Percentiles rank a stretch among this genome's conserved stretches.
Evolutionary conservation across 2,113 vertebrate species (phyloP).

Genomic region (Oxyruncus cristatus): DNA sequence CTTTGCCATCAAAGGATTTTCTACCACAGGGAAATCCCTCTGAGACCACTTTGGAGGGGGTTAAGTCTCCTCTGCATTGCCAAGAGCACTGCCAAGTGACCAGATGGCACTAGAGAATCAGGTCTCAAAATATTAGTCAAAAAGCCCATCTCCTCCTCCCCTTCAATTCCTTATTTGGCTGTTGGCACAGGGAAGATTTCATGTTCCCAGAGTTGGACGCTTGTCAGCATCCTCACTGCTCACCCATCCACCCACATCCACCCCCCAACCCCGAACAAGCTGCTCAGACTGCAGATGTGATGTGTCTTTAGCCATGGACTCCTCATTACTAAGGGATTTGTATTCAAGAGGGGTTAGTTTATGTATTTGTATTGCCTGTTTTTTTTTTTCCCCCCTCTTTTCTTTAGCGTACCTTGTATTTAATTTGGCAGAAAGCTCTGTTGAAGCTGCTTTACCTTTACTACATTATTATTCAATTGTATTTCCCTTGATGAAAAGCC

Average conservation of each 20-base stretch:
- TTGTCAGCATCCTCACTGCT: neutral
- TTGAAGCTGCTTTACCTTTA: slow-evolving; percentile 62
- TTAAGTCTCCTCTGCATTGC: neutral
- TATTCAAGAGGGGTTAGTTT: slow-evolving; percentile 15
- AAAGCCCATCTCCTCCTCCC: slow-evolving; percentile 24
- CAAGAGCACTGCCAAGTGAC: slow-evolving; percentile 24
- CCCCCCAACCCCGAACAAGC: neutral
- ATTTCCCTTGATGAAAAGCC: slow-evolving; percentile 68
- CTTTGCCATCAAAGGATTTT: neutral
- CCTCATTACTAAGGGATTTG: neutral
- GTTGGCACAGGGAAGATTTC: neutral
- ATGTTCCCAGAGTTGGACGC: neutral
- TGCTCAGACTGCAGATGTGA: neutral
- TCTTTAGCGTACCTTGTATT: slow-evolving; percentile 49
- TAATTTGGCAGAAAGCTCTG: slow-evolving; percentile 59
- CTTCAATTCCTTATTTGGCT: neutral
- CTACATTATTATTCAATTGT: slow-evolving; percentile 72
- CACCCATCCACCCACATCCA: neutral
- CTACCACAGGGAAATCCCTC: neutral
- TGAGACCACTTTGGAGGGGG: neutral
- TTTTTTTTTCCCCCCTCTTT: neutral
- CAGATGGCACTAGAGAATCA: slow-evolving; percentile 52
- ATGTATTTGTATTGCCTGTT: neutral
- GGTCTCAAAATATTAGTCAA: slow-evolving; percentile 18
- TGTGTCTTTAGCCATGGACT: neutral